phyloP scores from a whole-genome alignment of 2,113 vertebrate species.

The Ptilorrhoa leucosticta region DNA sequence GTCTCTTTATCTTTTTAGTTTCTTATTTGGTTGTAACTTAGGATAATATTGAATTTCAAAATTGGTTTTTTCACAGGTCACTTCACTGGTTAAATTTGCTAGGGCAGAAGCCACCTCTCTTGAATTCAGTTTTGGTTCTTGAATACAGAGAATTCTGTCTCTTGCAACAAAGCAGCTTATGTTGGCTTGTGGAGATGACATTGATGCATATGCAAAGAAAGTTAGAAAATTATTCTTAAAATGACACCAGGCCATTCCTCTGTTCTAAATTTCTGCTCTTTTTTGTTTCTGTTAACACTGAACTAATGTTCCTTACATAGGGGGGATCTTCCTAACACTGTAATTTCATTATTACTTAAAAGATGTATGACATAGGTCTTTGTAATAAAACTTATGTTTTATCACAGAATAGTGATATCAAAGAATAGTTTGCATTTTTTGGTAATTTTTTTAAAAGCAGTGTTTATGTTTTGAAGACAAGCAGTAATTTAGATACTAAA shows the following conservation, averaged over 20 bases:
- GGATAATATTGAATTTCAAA: neutral
- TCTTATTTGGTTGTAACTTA: neutral
- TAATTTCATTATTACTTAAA: neutral
- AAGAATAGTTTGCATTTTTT: neutral
- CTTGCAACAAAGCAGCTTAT: neutral
- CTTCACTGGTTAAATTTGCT: neutral
- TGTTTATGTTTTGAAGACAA: neutral
- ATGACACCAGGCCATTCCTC: neutral
- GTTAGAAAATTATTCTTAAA: neutral
- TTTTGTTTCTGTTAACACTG: neutral
- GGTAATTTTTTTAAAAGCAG: neutral
- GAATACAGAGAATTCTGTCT: neutral
- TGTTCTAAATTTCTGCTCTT: neutral
- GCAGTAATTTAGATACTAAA: neutral
- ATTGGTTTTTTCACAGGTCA: neutral
- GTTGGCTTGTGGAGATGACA: neutral
- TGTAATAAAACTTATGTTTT: neutral
- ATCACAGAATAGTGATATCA: rapidly evolving
- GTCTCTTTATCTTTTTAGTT: neutral
- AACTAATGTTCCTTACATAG: neutral
- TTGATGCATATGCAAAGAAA: neutral
- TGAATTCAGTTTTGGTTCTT: neutral
- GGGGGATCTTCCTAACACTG: neutral
- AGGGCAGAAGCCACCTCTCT: neutral
- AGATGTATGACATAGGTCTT: neutral